Conservation (phyloP, 1,140 invertebrate genomes). For the Lucilia cuprina region DNA sequence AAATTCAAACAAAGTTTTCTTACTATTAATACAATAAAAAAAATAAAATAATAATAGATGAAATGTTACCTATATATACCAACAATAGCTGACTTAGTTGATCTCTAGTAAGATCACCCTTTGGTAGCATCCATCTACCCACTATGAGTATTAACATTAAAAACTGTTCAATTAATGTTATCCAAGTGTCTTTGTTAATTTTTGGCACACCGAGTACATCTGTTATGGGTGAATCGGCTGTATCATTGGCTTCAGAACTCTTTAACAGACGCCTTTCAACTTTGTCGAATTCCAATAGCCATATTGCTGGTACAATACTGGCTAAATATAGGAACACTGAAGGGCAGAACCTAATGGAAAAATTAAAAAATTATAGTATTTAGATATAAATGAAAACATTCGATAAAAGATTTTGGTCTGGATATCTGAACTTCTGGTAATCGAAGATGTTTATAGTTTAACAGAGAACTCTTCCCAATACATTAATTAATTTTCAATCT, state of each 20-base stretch:
- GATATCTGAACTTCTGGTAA: no score
- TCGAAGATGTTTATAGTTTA: no score
- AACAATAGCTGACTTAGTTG: slow-evolving; percentile 90
- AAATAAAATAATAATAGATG: no score
- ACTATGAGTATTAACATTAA: slow-evolving; percentile 88
- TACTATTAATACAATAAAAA: no score
- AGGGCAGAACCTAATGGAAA: slow-evolving; percentile 77
- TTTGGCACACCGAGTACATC: slow-evolving; percentile 45
- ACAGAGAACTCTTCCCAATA: no score
- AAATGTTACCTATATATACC: slow-evolving; percentile 84
- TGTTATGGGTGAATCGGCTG: not conserved
- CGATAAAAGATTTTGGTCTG: no score
- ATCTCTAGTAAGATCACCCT: slow-evolving; percentile 87
- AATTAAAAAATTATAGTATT: not conserved
- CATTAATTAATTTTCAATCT: no score
- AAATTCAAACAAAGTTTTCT: no score
- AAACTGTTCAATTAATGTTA: slow-evolving; percentile 87
- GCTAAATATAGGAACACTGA: slow-evolving; percentile 84
- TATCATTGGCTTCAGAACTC: slow-evolving; percentile 25
- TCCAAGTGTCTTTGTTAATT: slow-evolving; percentile 77
- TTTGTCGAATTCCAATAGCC: slow-evolving; percentile 84
- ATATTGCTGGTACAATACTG: slow-evolving; percentile 84
- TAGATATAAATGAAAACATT: no score
- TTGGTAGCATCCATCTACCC: slow-evolving; percentile 87
- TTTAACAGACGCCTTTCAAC: slow-evolving; percentile 68